Conservation (phyloP, 2,113 vertebrate species). For the Tragelaphus strepsiceros region DNA sequence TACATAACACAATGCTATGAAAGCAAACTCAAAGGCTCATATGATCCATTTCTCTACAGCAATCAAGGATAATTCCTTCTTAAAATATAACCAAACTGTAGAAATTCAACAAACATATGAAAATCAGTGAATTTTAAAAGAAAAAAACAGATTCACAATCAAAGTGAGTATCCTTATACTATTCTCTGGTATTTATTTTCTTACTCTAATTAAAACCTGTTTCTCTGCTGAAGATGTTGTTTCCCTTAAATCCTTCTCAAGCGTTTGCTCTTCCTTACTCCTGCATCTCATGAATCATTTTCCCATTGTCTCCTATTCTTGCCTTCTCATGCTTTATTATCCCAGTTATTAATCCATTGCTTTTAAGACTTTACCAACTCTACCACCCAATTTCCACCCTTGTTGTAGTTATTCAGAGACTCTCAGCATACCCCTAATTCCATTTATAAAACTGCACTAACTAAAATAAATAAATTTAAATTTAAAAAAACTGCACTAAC, state of each 20-base stretch:
- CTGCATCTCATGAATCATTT: neutral
- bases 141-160: neutral
- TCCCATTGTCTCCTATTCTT: neutral
- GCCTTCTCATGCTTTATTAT: neutral
- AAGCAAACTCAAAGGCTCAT: neutral
- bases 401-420: neutral
- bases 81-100: neutral
- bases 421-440: neutral
- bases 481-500: neutral
- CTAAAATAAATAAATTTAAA: too few species aligned
- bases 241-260: neutral
- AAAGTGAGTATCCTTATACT: neutral
- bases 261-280: neutral
- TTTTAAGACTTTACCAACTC: neutral
- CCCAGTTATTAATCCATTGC: neutral
- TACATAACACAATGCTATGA: neutral
- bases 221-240: neutral
- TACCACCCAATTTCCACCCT: neutral
- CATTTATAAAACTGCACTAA: neutral
- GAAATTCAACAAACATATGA: neutral
- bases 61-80: neutral
- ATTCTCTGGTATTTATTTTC: neutral
- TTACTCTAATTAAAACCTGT: neutral
- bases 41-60: neutral
- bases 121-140: neutral